Conservation (phyloP, 1,140 invertebrate genomes). For the Bursaphelenchus mucronatus region DNA sequence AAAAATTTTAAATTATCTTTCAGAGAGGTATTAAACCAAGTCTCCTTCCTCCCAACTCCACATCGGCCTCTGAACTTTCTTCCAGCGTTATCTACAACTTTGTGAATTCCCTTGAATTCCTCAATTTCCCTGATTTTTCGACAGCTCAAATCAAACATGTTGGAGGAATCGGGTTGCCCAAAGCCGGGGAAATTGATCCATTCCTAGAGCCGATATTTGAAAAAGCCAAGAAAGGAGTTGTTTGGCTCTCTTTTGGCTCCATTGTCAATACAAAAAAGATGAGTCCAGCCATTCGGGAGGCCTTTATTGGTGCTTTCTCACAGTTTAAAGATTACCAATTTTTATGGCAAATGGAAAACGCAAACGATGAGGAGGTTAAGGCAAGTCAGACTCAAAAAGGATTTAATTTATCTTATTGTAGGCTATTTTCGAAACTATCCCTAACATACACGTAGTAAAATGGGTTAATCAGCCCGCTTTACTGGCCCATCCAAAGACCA, state of each 20-base stretch:
- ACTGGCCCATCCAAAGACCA: slow-evolving; percentile 18
- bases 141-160: slow-evolving; percentile 40
- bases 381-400: too few species aligned
- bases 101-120: slow-evolving; percentile 37
- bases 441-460: too few species aligned
- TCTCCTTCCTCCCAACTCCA: slow-evolving; percentile 28
- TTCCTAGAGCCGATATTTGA: slow-evolving; percentile 23
- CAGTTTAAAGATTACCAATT: slow-evolving; percentile 31
- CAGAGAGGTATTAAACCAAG: slow-evolving; percentile 13
- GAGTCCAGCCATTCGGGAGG: slow-evolving; percentile 1
- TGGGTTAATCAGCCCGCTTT: too few species aligned
- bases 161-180: slow-evolving; percentile 22
- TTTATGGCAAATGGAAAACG: slow-evolving; percentile 33
- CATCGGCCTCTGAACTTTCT: slow-evolving; percentile 21
- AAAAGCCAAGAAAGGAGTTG: slow-evolving; percentile 24
- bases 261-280: slow-evolving; percentile 27
- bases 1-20: too few species aligned
- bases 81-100: slow-evolving; percentile 23
- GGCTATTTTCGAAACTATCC: too few species aligned
- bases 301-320: slow-evolving; percentile 28
- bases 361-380: neutral
- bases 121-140: slow-evolving; percentile 29
- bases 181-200: neutral
- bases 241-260: slow-evolving; percentile 24
- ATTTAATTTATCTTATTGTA: too few species aligned